These are phyloP conservation scores for Eubucco bourcierii DNA, from an alignment of 2,113 vertebrate species.

Conservation along the genomic window DNA sequence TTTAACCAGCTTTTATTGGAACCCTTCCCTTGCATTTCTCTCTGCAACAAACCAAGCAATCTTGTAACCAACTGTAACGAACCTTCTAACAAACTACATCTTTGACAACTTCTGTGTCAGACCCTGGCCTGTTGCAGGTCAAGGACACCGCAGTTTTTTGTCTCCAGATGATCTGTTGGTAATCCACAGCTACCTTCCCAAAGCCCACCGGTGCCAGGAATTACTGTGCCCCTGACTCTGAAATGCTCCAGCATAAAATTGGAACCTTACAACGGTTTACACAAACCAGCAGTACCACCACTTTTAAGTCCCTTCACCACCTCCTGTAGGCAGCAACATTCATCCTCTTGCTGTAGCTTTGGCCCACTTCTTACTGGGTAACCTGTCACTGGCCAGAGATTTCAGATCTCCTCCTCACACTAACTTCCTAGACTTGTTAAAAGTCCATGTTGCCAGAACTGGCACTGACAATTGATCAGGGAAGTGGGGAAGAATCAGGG, in stretches of 20 bases:
- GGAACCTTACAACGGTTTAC: too few relatives aligned
- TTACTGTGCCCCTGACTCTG: not conserved
- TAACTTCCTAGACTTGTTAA: not conserved
- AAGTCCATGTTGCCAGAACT: not conserved
- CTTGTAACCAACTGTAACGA: not conserved
- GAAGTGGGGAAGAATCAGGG: too few relatives aligned
- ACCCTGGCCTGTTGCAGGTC: not conserved
- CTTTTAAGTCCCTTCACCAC: not conserved
- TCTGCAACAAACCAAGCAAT: not conserved
- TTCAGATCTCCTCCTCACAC: fast-evolving
- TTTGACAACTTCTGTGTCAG: not conserved
- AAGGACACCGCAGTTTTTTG: not conserved
- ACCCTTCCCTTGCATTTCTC: not conserved
- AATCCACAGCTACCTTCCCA: not conserved
- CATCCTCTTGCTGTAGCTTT: not conserved
- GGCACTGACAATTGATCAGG: too few relatives aligned
- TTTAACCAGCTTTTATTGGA: not conserved
- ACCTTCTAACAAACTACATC: not conserved
- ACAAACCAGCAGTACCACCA: not conserved
- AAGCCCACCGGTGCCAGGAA: not conserved
- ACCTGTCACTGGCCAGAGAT: not conserved
- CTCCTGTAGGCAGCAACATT: not conserved
- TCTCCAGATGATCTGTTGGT: not conserved
- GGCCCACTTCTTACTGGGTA: not conserved
- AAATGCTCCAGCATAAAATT: not conserved